Evolutionary conservation across 30 jellyfish, hydroid and myxozoan genomes (phyloP), one percentile per base, ranked within the genome.

Genomic region (Cassiopea xamachana): DNA sequence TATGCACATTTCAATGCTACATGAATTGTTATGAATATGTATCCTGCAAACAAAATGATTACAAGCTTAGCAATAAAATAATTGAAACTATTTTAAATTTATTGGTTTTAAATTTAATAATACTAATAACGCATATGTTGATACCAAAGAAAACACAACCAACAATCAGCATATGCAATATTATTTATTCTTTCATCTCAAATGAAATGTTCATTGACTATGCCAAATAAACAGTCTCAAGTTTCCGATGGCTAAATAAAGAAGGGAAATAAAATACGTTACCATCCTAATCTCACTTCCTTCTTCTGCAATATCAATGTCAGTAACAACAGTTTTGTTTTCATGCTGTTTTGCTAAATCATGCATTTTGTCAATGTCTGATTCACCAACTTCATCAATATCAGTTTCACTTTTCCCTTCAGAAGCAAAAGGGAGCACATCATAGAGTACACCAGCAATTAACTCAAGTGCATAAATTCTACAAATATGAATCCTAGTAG

Each of bases 381-480:
- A 83, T 49, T 86, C 98, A 2, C 92, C 96, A 67, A 94, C 96
- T 19, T 94, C 98, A 90, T 94, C 98, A 17, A 94, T 94, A 75
- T 94, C 97, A 12, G 98, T 94, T 60, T 94, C 98, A 43, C 94
- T 84, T 49, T 70, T 83, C 13, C 77, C 91, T 70, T 2, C 45
- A 1, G 14, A 2, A 64, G 7, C 64, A 55, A 55, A 55, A 55
- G 64, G 12, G 64, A 55, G 12, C 64, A 55, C 7, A 55, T 3
- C 10, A 6, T 55, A 3, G 64, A 55, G 12, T 3, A 6, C 64
- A 55, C 7, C 7, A 55, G 10, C 7, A 10, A 3, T 6, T 10
- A 6, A 55, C 64, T 10, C 7, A 55, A 55, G 12, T 3, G 64
- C 64, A 55, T 3, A 55, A 3, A 55, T 6, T 55, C 12, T 55